A percentile compares a stretch with the other conserved stretches of the same genome.
These are phyloP conservation scores for Salvelinus alpinus DNA, from an alignment of 2,113 vertebrate species.

Conservation along the genomic window DNA sequence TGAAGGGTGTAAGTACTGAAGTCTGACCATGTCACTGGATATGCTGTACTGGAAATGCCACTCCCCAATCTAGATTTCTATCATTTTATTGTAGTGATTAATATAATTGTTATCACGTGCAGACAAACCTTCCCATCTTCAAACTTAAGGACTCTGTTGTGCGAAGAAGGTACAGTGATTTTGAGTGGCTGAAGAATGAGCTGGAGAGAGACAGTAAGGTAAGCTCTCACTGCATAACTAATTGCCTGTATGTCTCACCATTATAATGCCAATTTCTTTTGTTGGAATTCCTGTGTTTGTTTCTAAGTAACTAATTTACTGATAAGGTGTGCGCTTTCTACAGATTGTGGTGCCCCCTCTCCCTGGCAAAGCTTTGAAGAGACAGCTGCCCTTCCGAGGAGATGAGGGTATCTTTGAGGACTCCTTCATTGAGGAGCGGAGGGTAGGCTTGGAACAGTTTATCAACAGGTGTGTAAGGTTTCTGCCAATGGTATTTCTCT, in stretches of 20 bases:
- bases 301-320: too few relatives aligned
- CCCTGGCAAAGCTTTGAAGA: conserved; percentile 96
- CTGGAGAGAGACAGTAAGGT: conserved; percentile 99
- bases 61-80: neutral
- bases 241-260: neutral
- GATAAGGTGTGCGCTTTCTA: conserved; percentile 10
- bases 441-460: conserved; percentile 94
- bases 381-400: conserved; percentile 95
- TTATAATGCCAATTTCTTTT: neutral
- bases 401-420: conserved; percentile 98
- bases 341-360: conserved; percentile 97
- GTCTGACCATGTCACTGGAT: neutral
- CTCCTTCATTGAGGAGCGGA: conserved; percentile 95
- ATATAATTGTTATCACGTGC: neutral
- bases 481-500: neutral
- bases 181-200: conserved; percentile 98
- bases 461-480: conserved; percentile 89
- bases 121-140: conserved; percentile 99
- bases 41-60: neutral
- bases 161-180: conserved; percentile 95
- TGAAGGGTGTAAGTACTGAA: neutral
- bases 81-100: neutral
- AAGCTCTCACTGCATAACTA: conserved; percentile 41
- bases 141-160: conserved; percentile 96
- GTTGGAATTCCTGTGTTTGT: too few relatives aligned